Percentiles rank a stretch among this genome's conserved stretches.
Evolutionary conservation across 2,888 invertebrate species (phyloP).

Genomic region (Pyrrhia umbra): DNA sequence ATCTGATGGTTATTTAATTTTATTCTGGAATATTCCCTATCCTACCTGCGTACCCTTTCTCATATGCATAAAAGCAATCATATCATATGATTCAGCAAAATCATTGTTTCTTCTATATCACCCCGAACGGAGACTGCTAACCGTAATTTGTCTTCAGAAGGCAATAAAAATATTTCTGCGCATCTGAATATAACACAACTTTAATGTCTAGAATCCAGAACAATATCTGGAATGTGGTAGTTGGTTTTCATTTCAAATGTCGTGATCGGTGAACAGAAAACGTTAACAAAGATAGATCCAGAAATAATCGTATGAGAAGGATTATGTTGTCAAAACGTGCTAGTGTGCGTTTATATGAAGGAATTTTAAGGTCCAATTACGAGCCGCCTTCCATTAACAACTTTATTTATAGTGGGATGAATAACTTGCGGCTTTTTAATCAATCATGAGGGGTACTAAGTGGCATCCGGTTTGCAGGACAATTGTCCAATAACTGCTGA

Average conservation of each 20-base stretch:
- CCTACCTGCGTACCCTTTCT: conserved; percentile 36
- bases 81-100: conserved; percentile 42
- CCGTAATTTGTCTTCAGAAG: not conserved
- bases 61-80: conserved; percentile 38
- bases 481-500: conserved; percentile 78
- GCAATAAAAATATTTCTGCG: conserved; percentile 2
- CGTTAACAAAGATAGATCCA: conserved; percentile 41
- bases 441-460: conserved; percentile 81
- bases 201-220: not conserved
- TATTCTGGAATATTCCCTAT: conserved; percentile 62
- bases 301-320: conserved; percentile 53
- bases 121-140: conserved; percentile 5
- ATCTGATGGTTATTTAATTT: conserved; percentile 65
- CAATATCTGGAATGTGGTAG: conserved; percentile 14
- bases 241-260: conserved; percentile 13
- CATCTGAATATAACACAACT: not conserved
- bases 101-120: conserved; percentile 27
- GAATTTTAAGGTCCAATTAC: conserved; percentile 87
- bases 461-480: conserved; percentile 79
- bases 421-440: conserved; percentile 88
- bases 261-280: conserved; percentile 26
- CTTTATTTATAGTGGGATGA: conserved; percentile 86
- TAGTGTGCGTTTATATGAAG: conserved; percentile 75
- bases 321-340: conserved; percentile 59
- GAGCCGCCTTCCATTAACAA: conserved; percentile 83